phyloP scores from a whole-genome alignment of 2,113 vertebrate species.

The Thomomys bottae region DNA sequence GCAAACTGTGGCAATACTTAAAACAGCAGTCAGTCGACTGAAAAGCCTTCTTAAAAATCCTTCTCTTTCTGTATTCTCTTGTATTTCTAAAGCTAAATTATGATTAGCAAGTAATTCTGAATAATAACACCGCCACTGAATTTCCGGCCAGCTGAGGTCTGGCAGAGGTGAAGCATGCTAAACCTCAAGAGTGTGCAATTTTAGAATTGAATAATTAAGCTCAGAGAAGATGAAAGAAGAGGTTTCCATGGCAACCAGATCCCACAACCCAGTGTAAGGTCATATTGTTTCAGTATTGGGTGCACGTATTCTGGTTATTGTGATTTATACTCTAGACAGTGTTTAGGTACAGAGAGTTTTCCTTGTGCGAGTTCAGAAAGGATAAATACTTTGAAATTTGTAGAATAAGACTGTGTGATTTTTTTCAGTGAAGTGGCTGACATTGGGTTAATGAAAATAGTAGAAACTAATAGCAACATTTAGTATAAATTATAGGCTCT shows the following conservation, averaged over 20 bases:
- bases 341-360: not conserved
- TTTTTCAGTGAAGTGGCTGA: constrained; percentile 15
- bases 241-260: constrained; percentile 65
- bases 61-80: not conserved
- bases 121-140: constrained; percentile 30
- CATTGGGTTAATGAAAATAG: not conserved
- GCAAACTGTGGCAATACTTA: not conserved
- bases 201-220: constrained; percentile 53
- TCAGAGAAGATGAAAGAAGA: constrained; percentile 10
- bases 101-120: constrained; percentile 60
- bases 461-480: not conserved
- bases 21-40: not conserved
- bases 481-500: not conserved
- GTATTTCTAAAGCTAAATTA: constrained; percentile 60
- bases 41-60: constrained; percentile 13
- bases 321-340: not conserved
- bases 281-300: constrained; percentile 6
- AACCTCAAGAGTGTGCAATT: constrained; percentile 31
- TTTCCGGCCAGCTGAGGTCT: constrained; percentile 57
- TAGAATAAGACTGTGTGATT: not conserved
- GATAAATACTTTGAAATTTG: not conserved
- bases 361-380: not conserved
- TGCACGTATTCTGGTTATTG: not conserved
- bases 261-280: not conserved
- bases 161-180: constrained; percentile 5